Conservation (phyloP, 2,888 invertebrate species). For the Mycalesis mineus region DNA sequence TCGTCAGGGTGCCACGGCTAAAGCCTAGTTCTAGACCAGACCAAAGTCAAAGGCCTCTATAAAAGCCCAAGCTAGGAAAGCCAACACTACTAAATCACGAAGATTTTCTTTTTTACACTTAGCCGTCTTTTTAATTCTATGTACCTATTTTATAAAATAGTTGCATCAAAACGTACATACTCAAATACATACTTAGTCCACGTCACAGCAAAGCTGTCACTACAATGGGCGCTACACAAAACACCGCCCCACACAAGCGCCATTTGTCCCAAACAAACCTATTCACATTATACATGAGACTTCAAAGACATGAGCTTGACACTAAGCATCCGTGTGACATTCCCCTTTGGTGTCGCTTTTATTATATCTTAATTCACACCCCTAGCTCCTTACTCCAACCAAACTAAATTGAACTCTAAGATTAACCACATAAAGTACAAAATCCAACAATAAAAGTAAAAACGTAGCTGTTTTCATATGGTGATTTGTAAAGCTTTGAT, state of each 20-base stretch:
- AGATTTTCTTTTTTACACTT: too few relatives aligned
- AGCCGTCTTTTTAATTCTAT: too few relatives aligned
- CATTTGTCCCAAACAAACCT: conserved; percentile 48
- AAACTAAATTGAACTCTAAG: conserved; percentile 35
- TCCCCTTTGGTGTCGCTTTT: conserved; percentile 59
- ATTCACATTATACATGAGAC: conserved; percentile 53
- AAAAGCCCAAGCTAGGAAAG: too few relatives aligned
- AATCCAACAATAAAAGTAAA: conserved; percentile 23
- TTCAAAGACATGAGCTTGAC: conserved; percentile 72
- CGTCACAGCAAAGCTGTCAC: conserved; percentile 9
- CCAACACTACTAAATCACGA: too few relatives aligned
- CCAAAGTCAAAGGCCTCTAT: too few relatives aligned
- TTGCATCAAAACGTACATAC: neutral
- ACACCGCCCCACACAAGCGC: conserved; percentile 27
- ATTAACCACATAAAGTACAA: conserved; percentile 23
- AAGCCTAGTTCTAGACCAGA: too few relatives aligned
- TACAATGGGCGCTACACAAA: conserved; percentile 5
- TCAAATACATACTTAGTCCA: neutral
- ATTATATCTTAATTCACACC: conserved; percentile 75
- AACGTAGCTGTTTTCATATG: conserved; percentile 50
- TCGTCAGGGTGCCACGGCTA: too few relatives aligned
- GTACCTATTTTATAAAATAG: neutral
- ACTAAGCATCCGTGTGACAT: conserved; percentile 68
- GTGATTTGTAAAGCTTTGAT: conserved; percentile 44
- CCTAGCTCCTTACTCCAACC: conserved; percentile 45